Base-by-base conservation (phyloP, 2,888 invertebrate species). In the Stramonita haemastoma region DNA sequence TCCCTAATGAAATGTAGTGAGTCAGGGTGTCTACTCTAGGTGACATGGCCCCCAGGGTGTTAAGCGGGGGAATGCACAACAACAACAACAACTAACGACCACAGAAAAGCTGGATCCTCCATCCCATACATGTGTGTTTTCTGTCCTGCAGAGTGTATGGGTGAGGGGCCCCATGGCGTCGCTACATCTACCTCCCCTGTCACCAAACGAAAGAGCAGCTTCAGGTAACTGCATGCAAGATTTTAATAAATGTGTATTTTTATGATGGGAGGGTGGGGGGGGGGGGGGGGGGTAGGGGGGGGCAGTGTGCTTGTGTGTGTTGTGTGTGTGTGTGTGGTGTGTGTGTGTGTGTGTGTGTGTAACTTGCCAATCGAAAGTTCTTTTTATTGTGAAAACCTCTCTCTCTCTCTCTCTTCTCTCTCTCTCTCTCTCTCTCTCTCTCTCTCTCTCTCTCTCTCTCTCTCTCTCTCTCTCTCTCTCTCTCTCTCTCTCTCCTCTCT, bases 121-220 rank as follows among this genome's bases (percentile, higher is more conserved):
- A 46, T 46, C 46, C 46, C 60, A 70, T 70, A n/a, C 2, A 73
- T 73, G n/a, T 73, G 1, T 77, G 8, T 66, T 17, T 87, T 70
- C 46, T 89, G 29, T 36, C 36, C 87, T 70, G 56, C 90, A 91
- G 91, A 91, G 36, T 77, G 90, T 1, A n/a, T 90, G 36, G 87
- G 89, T 0, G 91, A 92, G 88, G 90, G 91, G 5, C 84, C 90
- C 91, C 19, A 89, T 91, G 57, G 60, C 22, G 56, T 81, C 57
- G 77, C 79, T 56, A 84, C 84, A 19, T 87, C 91, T 17, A 91
- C 94, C 56, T 95, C 96, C 26, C 96, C 95, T 32, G 95, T 95
- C 90, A 95, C 95, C 85, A 96, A 95, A 91, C 93, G 96, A 66
- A 91, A 95, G 89, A 95, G 95, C 90, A 96, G 96, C 91, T 96